Percentiles rank a stretch among this genome's conserved stretches.
phyloP scores from a whole-genome alignment of 1,140 invertebrate genomes.

The Bombus vancouverensis region DNA sequence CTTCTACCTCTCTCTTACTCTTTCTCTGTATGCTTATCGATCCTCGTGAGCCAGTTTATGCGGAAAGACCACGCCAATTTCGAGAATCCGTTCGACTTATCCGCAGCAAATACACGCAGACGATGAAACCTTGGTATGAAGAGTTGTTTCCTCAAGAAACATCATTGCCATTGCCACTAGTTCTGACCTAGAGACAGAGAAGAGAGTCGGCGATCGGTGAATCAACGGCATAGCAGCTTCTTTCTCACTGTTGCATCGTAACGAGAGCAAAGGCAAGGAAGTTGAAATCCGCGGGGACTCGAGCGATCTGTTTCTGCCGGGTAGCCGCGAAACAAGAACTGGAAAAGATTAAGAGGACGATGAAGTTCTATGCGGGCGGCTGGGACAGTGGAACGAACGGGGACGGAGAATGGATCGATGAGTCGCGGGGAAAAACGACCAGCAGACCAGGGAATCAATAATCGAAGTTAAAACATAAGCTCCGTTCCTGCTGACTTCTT shows the following conservation, averaged over 20 bases:
- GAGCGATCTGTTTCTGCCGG: not conserved
- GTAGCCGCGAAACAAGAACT: not conserved
- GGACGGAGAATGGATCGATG: not conserved
- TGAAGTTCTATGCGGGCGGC: not conserved
- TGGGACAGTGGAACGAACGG: not conserved
- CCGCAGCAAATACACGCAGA: too few species aligned
- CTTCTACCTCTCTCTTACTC: conserved; percentile 17
- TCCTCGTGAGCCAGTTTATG: conserved; percentile 47
- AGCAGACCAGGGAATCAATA: conserved; percentile 12
- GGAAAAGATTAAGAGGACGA: conserved; percentile 16
- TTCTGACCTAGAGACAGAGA: not conserved
- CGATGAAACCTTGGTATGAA: too few species aligned
- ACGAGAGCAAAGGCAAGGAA: not conserved
- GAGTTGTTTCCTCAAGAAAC: not conserved
- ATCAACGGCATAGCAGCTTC: not conserved
- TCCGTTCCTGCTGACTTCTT: not conserved
- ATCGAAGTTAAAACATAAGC: conserved; percentile 45
- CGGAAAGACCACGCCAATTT: conserved; percentile 31
- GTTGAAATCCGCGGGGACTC: not conserved
- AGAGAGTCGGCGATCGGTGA: not conserved
- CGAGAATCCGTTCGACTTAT: not conserved
- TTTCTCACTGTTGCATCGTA: too few species aligned
- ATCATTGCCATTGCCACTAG: conserved; percentile 14
- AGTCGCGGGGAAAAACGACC: not conserved
- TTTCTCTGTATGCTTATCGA: conserved; percentile 49